Conservation (phyloP, 2,113 vertebrate genomes). For the Phylloscopus trochilus region DNA sequence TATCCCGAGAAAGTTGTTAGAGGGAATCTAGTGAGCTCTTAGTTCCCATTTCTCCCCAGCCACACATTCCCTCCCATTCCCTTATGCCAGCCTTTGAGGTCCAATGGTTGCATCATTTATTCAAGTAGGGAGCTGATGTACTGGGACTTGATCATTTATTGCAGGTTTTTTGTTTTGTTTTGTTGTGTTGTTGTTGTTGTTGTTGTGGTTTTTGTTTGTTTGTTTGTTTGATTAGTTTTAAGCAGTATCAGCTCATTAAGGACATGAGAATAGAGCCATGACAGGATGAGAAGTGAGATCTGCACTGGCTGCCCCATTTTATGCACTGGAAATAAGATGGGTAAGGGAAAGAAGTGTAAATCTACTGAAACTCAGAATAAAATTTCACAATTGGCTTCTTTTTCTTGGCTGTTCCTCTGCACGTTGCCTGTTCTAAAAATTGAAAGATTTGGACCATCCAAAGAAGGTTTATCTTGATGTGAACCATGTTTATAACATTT, state of each 20-base stretch:
- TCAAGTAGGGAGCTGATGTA: neutral
- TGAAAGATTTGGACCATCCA: neutral
- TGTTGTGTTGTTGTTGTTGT: too few species aligned
- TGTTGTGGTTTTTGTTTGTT: too few species aligned
- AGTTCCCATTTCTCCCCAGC: neutral
- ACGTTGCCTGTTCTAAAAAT: neutral
- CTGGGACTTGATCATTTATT: neutral
- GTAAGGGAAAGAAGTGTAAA: neutral
- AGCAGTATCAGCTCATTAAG: neutral
- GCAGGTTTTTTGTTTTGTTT: neutral
- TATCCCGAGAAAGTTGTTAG: neutral
- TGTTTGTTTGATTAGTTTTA: neutral
- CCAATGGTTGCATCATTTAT: neutral
- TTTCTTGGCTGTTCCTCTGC: neutral
- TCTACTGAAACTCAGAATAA: neutral
- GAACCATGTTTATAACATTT: neutral
- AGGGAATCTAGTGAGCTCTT: neutral
- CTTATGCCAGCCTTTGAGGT: neutral
- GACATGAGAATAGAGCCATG: neutral
- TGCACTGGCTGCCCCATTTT: neutral
- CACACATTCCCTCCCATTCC: neutral
- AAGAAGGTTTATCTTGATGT: neutral
- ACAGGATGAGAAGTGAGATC: neutral
- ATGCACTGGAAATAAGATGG: neutral
- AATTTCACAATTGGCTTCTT: neutral